Evolutionary conservation across 2,797 vertebrate species (phyloP).

Genomic region (Gila robusta): DNA sequence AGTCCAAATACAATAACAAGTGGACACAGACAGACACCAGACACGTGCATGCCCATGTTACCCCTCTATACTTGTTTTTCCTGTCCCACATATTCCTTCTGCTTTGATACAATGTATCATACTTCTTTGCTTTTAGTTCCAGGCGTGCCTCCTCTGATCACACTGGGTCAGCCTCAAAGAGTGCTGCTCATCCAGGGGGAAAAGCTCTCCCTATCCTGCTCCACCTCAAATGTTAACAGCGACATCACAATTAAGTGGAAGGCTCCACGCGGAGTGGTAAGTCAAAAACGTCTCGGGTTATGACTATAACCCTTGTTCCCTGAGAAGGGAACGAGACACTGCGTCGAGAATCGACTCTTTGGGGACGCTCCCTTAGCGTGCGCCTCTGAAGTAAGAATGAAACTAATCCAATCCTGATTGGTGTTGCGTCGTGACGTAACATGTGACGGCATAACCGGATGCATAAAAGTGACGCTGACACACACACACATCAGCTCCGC

Average conservation of each 20-base stretch:
- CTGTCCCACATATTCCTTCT: neutral
- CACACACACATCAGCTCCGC: too few relatives aligned
- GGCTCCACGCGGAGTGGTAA: slow-evolving; percentile 82
- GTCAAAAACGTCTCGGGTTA: too few relatives aligned
- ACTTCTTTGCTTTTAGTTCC: slow-evolving; percentile 80
- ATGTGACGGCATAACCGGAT: too few relatives aligned
- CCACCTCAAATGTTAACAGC: slow-evolving; percentile 89
- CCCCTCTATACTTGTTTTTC: neutral
- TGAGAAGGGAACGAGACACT: too few relatives aligned
- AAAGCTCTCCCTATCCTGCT: slow-evolving; percentile 85
- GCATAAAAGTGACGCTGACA: too few relatives aligned
- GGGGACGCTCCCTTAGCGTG: too few relatives aligned
- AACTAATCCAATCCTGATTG: too few relatives aligned
- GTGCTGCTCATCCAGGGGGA: slow-evolving; percentile 86
- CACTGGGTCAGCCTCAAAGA: slow-evolving; percentile 80
- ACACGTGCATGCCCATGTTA: neutral
- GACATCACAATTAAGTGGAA: slow-evolving; percentile 85
- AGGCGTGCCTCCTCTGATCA: slow-evolving; percentile 80
- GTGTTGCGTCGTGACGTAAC: too few relatives aligned
- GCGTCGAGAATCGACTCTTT: too few relatives aligned
- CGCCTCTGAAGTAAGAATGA: too few relatives aligned
- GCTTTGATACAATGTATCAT: slow-evolving; percentile 5
- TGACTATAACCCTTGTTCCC: too few relatives aligned
- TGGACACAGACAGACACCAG: neutral
- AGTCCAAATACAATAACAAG: neutral